Conservation (phyloP, 2,113 vertebrate genomes). For the Cygnus buccinator region DNA sequence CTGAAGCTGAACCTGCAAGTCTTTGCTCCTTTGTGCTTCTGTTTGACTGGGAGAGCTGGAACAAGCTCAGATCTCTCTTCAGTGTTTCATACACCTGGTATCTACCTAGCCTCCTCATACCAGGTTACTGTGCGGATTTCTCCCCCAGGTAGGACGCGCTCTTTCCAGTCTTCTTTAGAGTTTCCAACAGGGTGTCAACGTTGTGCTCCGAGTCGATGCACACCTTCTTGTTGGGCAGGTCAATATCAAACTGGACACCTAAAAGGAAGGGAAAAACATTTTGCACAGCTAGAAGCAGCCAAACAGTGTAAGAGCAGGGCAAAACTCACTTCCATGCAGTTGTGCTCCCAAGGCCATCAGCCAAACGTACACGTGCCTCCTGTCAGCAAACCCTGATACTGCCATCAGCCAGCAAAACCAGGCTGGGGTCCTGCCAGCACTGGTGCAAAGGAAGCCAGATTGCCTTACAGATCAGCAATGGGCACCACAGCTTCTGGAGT, state of each 20-base stretch:
- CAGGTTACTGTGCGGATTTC: constrained; percentile 39
- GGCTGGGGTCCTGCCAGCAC: neutral
- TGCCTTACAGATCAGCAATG: neutral
- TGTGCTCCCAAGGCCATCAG: neutral
- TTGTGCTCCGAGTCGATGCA: constrained; percentile 87
- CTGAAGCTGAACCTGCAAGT: neutral
- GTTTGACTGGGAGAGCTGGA: neutral
- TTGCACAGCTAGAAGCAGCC: neutral
- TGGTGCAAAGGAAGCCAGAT: neutral
- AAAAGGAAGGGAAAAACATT: neutral
- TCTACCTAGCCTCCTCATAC: neutral
- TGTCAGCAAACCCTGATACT: neutral
- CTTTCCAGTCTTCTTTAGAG: constrained; percentile 93
- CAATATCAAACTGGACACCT: constrained; percentile 92
- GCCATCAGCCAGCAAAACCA: neutral
- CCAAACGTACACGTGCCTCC: neutral
- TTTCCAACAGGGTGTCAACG: constrained; percentile 81
- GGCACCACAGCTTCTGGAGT: neutral
- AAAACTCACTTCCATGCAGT: neutral
- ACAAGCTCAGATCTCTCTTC: neutral
- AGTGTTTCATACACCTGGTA: neutral
- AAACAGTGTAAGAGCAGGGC: neutral
- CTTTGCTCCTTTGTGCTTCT: neutral
- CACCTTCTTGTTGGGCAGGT: constrained; percentile 93
- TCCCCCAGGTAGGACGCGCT: constrained; percentile 84